phyloP scores from a whole-genome alignment of 2,888 invertebrate species.

The Rhaphigaster nebulosa region DNA sequence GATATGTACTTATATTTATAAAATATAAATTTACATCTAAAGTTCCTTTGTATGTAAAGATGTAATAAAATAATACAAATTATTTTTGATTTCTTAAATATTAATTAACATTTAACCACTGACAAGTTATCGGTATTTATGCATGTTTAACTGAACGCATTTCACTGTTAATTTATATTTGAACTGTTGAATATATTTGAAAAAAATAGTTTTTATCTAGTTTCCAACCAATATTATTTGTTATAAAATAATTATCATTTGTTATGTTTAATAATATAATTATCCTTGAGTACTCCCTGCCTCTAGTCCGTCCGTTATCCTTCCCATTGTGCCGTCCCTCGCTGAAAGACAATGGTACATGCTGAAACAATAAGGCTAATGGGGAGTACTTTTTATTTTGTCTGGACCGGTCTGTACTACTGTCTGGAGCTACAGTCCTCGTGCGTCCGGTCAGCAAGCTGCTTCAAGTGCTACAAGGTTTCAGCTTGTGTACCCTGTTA shows the following conservation, averaged over 20 bases:
- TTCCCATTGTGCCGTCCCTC: background rate
- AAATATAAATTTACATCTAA: too few species aligned
- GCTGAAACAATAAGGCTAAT: constrained; percentile 24
- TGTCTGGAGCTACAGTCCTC: background rate
- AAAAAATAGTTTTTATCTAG: too few species aligned
- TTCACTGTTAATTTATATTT: too few species aligned
- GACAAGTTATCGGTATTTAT: background rate
- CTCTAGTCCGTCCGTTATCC: background rate
- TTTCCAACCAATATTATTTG: too few species aligned
- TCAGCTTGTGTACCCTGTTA: background rate
- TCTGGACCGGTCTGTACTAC: constrained; percentile 2
- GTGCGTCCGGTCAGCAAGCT: background rate
- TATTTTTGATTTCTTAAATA: too few species aligned
- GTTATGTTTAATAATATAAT: background rate
- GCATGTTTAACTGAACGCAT: background rate
- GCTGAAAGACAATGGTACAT: background rate
- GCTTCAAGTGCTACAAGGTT: constrained; percentile 16
- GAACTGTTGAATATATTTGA: too few species aligned
- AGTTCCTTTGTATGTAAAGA: too few species aligned
- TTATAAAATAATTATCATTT: background rate
- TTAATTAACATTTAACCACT: background rate
- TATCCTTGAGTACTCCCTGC: background rate
- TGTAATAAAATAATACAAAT: too few species aligned
- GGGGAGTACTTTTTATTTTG: constrained; percentile 39
- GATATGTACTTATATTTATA: too few species aligned